Base-by-base conservation (phyloP, 1,140 invertebrate genomes). In the Bombyx mandarina region DNA sequence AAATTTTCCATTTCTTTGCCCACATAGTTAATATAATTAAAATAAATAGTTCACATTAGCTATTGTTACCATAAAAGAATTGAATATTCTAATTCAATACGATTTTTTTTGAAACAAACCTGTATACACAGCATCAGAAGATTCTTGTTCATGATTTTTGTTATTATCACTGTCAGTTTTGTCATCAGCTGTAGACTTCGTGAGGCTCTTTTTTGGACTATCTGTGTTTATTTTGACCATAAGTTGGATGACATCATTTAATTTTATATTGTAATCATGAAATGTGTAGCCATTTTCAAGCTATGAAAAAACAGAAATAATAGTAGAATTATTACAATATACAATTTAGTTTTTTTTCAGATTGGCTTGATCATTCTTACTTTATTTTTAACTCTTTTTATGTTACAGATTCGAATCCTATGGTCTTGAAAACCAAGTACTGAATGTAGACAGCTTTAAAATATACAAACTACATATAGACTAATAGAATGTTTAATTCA, bases 191-290 rank as follows among this genome's bases (percentile, higher is more conserved):
- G 12, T 18, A 18, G 49, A 44, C 59, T 69, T 79, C 43, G 60
- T 43, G 43, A 69, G 46, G 56, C 57, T 60, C 45, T 44, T n/a
- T 42, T 46, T 42, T 6, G 63, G 53, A 53, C 7, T 66, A 9
- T 59, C 62, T 7, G 73, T 55, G 49, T 67, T 52, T n/a, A 77
- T 60, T 67, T 85, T 89, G 2, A 92, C 79, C 83, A 94, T 90
- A 10, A 95, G 77, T 72, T 95, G 93, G 57, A 96, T 92, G 10
- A 95, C 91, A 86, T 95, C 93, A 87, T 96, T 95, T 1, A 94
- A 77, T 63, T 93, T 92, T 44, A 96, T 91, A 69, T 92, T 91
- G 72, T 96, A 96, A 75, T 96, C 93, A 86, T 94, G 92, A 54
- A 96, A 75, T 22, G 90, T 91, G 64, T 95, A 93, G 1, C 91